Evolutionary conservation across 2,113 vertebrate genomes (phyloP), one percentile per base, ranked within the genome.

Genomic region (Phyllopteryx taeniolatus): DNA sequence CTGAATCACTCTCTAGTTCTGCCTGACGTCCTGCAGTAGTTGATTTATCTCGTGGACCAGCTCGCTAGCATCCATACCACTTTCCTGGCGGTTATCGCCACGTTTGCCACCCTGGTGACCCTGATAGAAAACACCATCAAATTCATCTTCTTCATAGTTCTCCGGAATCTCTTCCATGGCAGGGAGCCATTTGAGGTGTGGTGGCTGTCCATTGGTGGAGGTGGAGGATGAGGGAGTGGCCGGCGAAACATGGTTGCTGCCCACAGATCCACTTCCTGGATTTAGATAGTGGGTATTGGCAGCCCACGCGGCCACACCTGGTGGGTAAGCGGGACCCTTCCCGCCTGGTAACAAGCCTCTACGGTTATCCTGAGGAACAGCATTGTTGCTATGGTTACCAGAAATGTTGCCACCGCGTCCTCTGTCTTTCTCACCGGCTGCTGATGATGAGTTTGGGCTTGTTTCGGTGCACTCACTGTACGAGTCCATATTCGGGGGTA

Each of bases 101-200:
- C 91, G 90, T 77, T 91, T 92, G 31, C 81, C 80, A 0, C 86
- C 92, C 54, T 94, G 94, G 85, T 95, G 95, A 82, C 94, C 81
- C 79, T 80, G 88, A 67, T 89, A 95, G 78, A 98, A 95, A 73
- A 97, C 94, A 0, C 94, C 95, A 62, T 99, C 98, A 64, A 96
- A 96, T 76, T 99, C 98, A 27, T 99, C 98, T 73, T 99, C 98
- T 73, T 99, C 98, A 0, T 95, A 98, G 71, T 99, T 99, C 74
- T 99, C 98, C 0, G 98, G 98, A 82, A 99, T 99, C 83, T 99
- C 98, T 86, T 99, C 98, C 98, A 99, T 99, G 75, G 98, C 96
- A 0, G 97, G 97, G 79, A 99, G 92, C 98, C 98, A 99, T 57
- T 98, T 99, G 0, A 96, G 94, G 8, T 95, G 94, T 2, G 90